phyloP scores from a whole-genome alignment of 2,113 vertebrate genomes.

The Turdus rufiventris region DNA sequence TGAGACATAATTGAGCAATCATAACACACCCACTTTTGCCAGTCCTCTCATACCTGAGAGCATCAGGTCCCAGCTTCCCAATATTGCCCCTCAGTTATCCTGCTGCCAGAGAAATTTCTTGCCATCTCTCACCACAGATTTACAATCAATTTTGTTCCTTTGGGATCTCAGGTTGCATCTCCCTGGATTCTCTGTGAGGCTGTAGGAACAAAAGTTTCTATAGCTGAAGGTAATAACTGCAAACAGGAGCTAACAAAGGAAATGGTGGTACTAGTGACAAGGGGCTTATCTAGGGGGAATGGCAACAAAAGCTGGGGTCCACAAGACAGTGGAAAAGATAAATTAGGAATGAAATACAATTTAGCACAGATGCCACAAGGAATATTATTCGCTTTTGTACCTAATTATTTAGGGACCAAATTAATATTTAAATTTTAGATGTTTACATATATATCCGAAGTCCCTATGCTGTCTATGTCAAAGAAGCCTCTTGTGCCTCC shows the following conservation, averaged over 20 bases:
- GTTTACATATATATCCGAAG: background rate
- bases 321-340: background rate
- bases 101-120: background rate
- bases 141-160: background rate
- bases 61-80: background rate
- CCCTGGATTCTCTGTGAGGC: background rate
- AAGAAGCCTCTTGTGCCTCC: rapidly evolving
- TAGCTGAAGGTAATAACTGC: background rate
- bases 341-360: background rate
- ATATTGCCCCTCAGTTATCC: background rate
- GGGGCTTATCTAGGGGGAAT: background rate
- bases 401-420: background rate
- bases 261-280: background rate
- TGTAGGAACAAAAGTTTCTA: background rate
- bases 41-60: background rate
- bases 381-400: background rate
- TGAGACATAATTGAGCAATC: background rate
- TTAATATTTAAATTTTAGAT: background rate
- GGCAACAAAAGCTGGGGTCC: background rate
- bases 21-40: background rate
- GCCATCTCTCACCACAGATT: background rate
- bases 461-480: rapidly evolving
- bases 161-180: background rate
- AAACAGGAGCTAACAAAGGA: background rate
- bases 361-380: background rate